These are phyloP conservation scores for Vanessa cardui DNA, from an alignment of 2,888 invertebrate species.

Conservation along the genomic window DNA sequence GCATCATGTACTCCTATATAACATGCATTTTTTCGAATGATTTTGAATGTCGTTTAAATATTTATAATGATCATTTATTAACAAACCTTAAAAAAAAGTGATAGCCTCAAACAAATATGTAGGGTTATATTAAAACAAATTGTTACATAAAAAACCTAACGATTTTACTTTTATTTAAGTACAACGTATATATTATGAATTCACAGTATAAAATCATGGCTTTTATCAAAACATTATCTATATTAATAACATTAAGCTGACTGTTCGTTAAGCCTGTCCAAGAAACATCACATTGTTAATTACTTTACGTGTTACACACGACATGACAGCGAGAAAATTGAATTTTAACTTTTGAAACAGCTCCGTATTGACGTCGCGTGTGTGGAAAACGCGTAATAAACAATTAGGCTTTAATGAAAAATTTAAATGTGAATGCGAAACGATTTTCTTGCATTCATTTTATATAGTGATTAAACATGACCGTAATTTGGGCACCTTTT, in stretches of 20 bases:
- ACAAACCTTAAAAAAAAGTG: no score
- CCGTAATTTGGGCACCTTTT: no score
- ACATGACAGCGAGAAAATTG: conserved; percentile 37
- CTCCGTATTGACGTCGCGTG: conserved; percentile 36
- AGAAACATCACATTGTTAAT: conserved; percentile 36
- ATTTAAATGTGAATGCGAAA: conserved; percentile 24
- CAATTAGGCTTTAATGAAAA: conserved; percentile 28
- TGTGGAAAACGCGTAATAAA: conserved; percentile 30
- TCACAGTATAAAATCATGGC: no score
- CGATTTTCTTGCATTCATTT: not conserved
- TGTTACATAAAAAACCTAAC: no score
- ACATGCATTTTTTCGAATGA: no score
- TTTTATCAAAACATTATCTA: not conserved
- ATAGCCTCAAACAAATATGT: no score
- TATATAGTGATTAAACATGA: not conserved
- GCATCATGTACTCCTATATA: no score
- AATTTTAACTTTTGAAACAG: conserved; percentile 40
- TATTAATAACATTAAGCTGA: conserved; percentile 7
- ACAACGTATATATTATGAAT: no score
- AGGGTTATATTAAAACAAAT: no score
- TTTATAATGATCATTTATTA: no score
- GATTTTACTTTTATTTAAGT: no score
- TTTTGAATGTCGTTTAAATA: no score
- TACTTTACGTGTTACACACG: conserved; percentile 32
- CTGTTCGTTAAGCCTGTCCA: conserved; percentile 21